phyloP scores from a whole-genome alignment of 2,797 vertebrate species.

The Ataeniobius toweri region DNA sequence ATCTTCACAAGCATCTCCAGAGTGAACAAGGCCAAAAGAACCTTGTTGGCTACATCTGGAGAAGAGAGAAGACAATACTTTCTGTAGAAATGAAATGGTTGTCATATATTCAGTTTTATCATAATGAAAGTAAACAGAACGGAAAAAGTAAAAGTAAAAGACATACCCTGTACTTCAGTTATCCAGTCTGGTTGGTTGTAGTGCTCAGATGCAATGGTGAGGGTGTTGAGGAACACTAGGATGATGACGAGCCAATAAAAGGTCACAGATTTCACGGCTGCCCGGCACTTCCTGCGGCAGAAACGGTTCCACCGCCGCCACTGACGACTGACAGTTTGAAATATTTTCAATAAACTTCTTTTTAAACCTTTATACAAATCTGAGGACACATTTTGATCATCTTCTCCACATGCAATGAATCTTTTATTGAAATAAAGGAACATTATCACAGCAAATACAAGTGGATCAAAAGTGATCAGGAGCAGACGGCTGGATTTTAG shows the following conservation, averaged over 20 bases:
- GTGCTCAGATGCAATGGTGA: constrained; percentile 98
- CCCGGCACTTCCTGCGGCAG: constrained; percentile 91
- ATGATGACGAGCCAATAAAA: constrained; percentile 99
- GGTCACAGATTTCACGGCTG: constrained; percentile 93
- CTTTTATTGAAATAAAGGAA: constrained; percentile 8
- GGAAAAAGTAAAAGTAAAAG: neutral
- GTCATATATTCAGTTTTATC: neutral
- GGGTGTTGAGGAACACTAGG: constrained; percentile 98
- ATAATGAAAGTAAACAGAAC: neutral
- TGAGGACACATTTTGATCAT: neutral
- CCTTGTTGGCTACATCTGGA: constrained; percentile 96
- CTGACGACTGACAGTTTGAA: constrained; percentile 84
- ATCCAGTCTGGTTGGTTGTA: constrained; percentile 96
- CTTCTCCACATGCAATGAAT: neutral
- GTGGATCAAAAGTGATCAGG: neutral
- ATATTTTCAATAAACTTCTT: neutral
- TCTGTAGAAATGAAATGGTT: neutral
- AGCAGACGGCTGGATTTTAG: neutral
- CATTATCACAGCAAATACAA: constrained; percentile 5
- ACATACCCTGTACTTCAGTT: constrained; percentile 92
- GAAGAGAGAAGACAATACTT: constrained; percentile 11
- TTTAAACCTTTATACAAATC: neutral
- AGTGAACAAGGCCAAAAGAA: constrained; percentile 94
- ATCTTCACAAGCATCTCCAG: constrained; percentile 98
- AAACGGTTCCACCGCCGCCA: constrained; percentile 98